Evolutionary conservation across 1,140 invertebrate genomes (phyloP).

Genomic region (Acromyrmex heyeri): DNA sequence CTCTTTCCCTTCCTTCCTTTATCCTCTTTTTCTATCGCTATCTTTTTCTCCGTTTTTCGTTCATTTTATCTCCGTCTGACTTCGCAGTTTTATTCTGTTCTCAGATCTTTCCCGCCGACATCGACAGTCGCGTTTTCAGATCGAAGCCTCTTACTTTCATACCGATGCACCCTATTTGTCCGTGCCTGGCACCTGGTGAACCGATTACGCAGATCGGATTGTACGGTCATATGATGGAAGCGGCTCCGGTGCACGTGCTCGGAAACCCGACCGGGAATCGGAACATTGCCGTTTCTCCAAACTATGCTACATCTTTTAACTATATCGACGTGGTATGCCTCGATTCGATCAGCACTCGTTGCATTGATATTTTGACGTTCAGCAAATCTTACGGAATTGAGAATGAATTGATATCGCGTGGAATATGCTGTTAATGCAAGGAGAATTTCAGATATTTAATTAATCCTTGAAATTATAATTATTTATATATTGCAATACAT

Average conservation of each 20-base stretch:
- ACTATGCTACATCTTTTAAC: background rate
- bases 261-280: slow-evolving; percentile 10
- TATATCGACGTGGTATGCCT: background rate
- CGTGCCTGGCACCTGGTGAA: slow-evolving; percentile 59
- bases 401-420: background rate
- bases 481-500: background rate
- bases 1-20: slow-evolving; percentile 21
- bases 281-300: background rate
- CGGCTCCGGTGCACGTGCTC: slow-evolving; percentile 24
- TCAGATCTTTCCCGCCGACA: slow-evolving; percentile 1
- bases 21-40: slow-evolving; percentile 48
- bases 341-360: background rate
- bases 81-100: slow-evolving; percentile 46
- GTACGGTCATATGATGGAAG: slow-evolving; percentile 23
- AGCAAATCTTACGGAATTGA: background rate
- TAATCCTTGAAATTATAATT: background rate
- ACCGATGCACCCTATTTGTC: slow-evolving; percentile 35
- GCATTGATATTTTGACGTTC: background rate
- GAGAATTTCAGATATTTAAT: background rate
- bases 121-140: slow-evolving; percentile 56
- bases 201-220: slow-evolving; percentile 58
- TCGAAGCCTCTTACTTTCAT: slow-evolving; percentile 66
- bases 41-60: slow-evolving; percentile 22
- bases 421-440: background rate
- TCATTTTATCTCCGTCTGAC: slow-evolving; percentile 17